A percentile compares a stretch with the other conserved stretches of the same genome.
Evolutionary conservation across 64 coral and sea anemone species (phyloP).

Genomic region (Pocillopora damicornis): DNA sequence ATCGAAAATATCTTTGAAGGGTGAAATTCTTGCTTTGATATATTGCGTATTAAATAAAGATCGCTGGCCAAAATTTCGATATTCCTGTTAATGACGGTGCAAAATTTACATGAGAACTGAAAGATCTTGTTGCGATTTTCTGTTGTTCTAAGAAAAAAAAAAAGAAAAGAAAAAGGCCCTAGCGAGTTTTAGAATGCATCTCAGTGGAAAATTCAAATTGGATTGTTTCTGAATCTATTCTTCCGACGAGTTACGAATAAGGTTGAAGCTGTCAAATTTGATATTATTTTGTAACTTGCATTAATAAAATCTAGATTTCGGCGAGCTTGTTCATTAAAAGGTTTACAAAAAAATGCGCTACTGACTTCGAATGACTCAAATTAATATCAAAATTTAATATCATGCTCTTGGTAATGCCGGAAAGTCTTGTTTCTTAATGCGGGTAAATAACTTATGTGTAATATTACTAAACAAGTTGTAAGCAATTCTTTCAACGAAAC

Average conservation of each 20-base stretch:
- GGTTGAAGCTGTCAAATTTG: not conserved
- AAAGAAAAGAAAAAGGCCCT: no score
- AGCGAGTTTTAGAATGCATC: not conserved
- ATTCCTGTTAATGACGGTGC: not conserved
- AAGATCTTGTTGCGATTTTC: not conserved
- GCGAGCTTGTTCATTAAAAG: slow-evolving; percentile 15
- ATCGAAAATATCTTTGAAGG: not conserved
- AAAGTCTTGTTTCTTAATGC: slow-evolving; percentile 18
- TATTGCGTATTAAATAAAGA: not conserved
- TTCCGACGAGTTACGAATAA: not conserved
- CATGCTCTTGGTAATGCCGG: slow-evolving; percentile 23
- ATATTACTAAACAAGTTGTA: not conserved
- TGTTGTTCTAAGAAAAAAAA: not conserved
- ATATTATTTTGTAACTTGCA: slow-evolving; percentile 14
- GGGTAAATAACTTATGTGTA: not conserved
- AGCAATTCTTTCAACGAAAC: not conserved
- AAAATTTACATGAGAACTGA: slow-evolving; percentile 1
- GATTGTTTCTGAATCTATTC: slow-evolving; percentile 8
- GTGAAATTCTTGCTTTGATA: not conserved
- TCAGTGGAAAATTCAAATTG: not conserved
- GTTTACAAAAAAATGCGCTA: slow-evolving; percentile 27
- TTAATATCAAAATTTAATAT: slow-evolving; percentile 40
- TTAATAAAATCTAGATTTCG: slow-evolving; percentile 1
- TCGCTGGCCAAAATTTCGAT: not conserved
- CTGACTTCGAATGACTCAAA: not conserved